Conservation (phyloP, 2,113 vertebrate species). For the Antechinus stuartii region DNA sequence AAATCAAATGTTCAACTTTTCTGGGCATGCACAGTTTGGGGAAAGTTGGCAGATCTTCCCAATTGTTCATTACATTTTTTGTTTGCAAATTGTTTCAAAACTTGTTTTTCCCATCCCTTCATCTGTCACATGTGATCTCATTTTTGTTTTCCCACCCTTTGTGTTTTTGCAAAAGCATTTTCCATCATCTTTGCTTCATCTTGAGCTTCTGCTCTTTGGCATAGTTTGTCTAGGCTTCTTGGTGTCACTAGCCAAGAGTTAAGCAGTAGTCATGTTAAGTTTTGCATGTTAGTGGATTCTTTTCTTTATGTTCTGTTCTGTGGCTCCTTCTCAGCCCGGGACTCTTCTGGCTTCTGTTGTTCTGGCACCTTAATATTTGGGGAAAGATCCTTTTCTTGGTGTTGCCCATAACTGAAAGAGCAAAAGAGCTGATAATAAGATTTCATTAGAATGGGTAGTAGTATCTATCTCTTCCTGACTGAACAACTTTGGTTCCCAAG, state of each 20-base stretch:
- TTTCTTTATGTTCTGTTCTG: neutral
- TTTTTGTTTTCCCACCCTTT: conserved; percentile 25
- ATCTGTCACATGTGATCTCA: neutral
- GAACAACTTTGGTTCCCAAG: neutral
- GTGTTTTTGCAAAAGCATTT: conserved; percentile 21
- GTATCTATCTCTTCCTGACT: neutral
- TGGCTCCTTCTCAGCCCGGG: conserved; percentile 43
- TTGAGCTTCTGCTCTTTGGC: neutral
- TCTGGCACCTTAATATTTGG: conserved; percentile 13
- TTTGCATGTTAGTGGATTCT: conserved; percentile 52
- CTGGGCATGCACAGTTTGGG: conserved; percentile 79
- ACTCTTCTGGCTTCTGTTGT: conserved; percentile 57
- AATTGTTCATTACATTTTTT: neutral
- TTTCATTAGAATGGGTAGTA: neutral
- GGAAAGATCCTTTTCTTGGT: conserved; percentile 13
- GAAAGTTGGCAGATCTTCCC: conserved; percentile 65
- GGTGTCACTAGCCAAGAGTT: neutral
- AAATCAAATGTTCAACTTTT: conserved; percentile 78
- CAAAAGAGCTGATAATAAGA: neutral
- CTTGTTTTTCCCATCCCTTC: conserved; percentile 20
- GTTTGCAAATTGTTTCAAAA: conserved; percentile 39
- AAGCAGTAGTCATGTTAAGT: neutral
- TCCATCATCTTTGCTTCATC: neutral
- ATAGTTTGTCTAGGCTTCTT: neutral
- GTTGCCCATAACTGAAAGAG: neutral